These are phyloP conservation scores for Proisotoma minuta DNA, from an alignment of 2,888 invertebrate species.

Conservation along the genomic window DNA sequence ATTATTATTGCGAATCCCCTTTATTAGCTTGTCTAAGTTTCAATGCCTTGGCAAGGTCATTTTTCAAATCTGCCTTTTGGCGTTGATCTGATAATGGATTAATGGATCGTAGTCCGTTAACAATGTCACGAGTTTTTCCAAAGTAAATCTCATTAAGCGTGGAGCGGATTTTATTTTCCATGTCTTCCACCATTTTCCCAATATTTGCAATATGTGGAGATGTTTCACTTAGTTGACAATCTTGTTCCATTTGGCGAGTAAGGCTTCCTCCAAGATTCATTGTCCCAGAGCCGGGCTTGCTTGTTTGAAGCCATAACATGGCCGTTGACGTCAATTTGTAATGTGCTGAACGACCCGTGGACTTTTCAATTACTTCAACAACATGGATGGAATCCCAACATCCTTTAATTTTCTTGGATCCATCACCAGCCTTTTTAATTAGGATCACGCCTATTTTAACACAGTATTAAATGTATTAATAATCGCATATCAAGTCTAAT, in stretches of 20 bases:
- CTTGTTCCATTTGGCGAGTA: conserved; percentile 93
- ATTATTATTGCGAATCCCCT: conserved; percentile 33
- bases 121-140: conserved; percentile 97
- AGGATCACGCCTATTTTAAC: conserved; percentile 94
- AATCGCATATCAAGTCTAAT: too few relatives aligned
- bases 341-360: conserved; percentile 87
- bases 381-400: conserved; percentile 99
- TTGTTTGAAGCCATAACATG: conserved; percentile 99
- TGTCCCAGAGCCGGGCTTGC: conserved; percentile 87
- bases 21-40: conserved; percentile 72
- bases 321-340: conserved; percentile 98
- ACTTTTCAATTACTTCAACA: conserved; percentile 95
- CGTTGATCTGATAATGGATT: conserved; percentile 78
- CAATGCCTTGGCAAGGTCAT: conserved; percentile 77
- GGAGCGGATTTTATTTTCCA: conserved; percentile 99
- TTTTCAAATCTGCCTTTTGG: conserved; percentile 76
- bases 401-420: conserved; percentile 96
- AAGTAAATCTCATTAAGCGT: conserved; percentile 98
- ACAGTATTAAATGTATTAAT: too few relatives aligned
- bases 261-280: conserved; percentile 99
- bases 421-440: conserved; percentile 98
- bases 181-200: conserved; percentile 97
- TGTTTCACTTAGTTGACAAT: conserved; percentile 74
- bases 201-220: conserved; percentile 98
- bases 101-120: conserved; percentile 81